Evolutionary conservation across 2,888 invertebrate genomes (phyloP).

Genomic region (Ophraella communa): DNA sequence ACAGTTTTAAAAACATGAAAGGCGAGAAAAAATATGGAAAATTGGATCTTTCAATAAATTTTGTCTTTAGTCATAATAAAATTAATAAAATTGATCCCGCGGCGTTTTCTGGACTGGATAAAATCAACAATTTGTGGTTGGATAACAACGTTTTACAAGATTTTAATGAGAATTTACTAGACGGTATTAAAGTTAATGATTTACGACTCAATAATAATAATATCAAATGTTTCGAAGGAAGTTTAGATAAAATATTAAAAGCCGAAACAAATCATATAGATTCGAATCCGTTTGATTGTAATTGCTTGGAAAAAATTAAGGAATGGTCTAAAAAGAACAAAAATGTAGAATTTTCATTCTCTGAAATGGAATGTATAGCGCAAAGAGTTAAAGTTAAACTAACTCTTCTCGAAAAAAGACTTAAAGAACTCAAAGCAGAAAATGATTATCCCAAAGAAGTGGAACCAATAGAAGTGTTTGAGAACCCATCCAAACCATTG

Average conservation of each 20-base stretch:
- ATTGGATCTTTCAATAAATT: constrained; percentile 40
- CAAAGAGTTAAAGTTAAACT: constrained; percentile 43
- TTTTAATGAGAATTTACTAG: constrained; percentile 39
- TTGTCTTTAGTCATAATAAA: constrained; percentile 48
- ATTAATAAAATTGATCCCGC: constrained; percentile 41
- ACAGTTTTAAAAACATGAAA: constrained; percentile 44
- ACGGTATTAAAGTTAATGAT: constrained; percentile 39
- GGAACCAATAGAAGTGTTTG: constrained; percentile 16
- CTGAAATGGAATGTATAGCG: constrained; percentile 46
- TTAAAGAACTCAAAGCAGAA: constrained; percentile 38
- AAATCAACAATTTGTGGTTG: constrained; percentile 48
- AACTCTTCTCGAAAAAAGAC: constrained; percentile 38
- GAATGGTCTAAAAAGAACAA: constrained; percentile 41
- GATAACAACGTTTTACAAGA: constrained; percentile 44
- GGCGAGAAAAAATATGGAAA: constrained; percentile 42
- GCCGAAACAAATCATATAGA: constrained; percentile 44
- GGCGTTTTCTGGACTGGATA: constrained; percentile 44
- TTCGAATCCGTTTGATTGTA: constrained; percentile 46
- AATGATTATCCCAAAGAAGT: not conserved
- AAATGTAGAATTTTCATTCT: constrained; percentile 39
- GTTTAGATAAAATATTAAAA: constrained; percentile 42
- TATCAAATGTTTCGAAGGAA: constrained; percentile 43
- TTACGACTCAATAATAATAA: constrained; percentile 45
- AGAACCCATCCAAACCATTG: not conserved
- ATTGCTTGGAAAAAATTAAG: constrained; percentile 44